A percentile compares a stretch with the other conserved stretches of the same genome.
phyloP scores from a whole-genome alignment of 2,888 invertebrate species.

The Cepaea hortensis region DNA sequence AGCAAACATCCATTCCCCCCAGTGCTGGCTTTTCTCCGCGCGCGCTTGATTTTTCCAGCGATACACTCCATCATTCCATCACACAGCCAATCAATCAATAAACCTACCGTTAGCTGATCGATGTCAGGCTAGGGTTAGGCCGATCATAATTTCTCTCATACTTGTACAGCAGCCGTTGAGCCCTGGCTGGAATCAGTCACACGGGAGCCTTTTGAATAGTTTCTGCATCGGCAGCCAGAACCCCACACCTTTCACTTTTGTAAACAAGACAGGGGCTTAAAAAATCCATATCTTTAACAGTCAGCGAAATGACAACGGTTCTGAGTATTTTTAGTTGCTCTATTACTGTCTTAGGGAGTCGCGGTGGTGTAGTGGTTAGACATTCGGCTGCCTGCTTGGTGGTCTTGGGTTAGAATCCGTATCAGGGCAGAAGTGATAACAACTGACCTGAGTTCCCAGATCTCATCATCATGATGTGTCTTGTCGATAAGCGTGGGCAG shows the following conservation, averaged over 20 bases:
- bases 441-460: too few species aligned
- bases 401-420: too few species aligned
- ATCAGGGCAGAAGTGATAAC: too few species aligned
- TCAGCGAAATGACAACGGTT: background rate
- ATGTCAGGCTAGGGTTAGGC: background rate
- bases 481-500: too few species aligned
- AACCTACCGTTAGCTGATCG: background rate
- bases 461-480: too few species aligned
- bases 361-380: too few species aligned
- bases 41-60: too few species aligned
- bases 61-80: too few species aligned
- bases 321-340: background rate
- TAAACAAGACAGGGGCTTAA: background rate
- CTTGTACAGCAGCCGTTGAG: background rate
- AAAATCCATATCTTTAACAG: slow-evolving; percentile 2
- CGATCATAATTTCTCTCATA: background rate
- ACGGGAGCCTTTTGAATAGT: background rate
- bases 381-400: too few species aligned
- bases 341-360: too few species aligned
- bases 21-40: too few species aligned
- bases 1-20: too few species aligned
- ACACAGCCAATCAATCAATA: background rate
- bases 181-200: background rate
- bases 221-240: background rate
- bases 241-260: background rate